Evolutionary conservation across 2,888 invertebrate species (phyloP).

Genomic region (Barypeithes pellucidus): DNA sequence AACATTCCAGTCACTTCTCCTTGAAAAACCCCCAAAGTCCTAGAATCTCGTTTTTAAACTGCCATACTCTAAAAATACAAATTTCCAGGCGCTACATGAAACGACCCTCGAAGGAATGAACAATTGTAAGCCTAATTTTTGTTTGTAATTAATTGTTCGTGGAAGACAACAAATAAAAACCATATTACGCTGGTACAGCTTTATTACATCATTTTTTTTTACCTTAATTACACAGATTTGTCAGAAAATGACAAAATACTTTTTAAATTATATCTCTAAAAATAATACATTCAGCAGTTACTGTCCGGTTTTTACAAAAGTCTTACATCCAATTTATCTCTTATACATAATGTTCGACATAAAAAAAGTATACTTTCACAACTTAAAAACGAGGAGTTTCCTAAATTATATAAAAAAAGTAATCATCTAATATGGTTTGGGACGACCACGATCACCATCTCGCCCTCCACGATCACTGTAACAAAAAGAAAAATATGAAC

Average conservation of each 20-base stretch:
- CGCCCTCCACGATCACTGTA: slow-evolving; percentile 66
- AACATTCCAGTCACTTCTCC: no score
- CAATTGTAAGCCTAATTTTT: no score
- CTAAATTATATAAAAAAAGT: slow-evolving; percentile 17
- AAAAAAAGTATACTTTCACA: slow-evolving; percentile 29
- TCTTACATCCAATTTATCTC: slow-evolving; percentile 16
- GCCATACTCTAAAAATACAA: no score
- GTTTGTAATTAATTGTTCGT: no score
- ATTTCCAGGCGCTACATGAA: no score
- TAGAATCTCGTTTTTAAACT: no score
- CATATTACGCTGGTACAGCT: neutral
- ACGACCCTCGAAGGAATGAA: no score
- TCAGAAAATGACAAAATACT: slow-evolving; percentile 31
- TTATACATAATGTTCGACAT: slow-evolving; percentile 16
- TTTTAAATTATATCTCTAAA: slow-evolving; percentile 14
- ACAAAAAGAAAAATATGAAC: slow-evolving; percentile 38
- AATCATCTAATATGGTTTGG: slow-evolving; percentile 65
- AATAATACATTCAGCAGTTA: slow-evolving; percentile 7
- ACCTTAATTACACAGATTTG: slow-evolving; percentile 24
- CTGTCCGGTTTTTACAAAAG: slow-evolving; percentile 28
- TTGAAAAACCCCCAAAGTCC: no score
- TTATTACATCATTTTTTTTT: slow-evolving; percentile 16
- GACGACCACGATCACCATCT: slow-evolving; percentile 63
- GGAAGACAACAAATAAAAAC: neutral
- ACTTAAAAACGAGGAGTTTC: slow-evolving; percentile 29